Base-by-base conservation (phyloP, 2,888 invertebrate species). In the Sesamia inferens region DNA sequence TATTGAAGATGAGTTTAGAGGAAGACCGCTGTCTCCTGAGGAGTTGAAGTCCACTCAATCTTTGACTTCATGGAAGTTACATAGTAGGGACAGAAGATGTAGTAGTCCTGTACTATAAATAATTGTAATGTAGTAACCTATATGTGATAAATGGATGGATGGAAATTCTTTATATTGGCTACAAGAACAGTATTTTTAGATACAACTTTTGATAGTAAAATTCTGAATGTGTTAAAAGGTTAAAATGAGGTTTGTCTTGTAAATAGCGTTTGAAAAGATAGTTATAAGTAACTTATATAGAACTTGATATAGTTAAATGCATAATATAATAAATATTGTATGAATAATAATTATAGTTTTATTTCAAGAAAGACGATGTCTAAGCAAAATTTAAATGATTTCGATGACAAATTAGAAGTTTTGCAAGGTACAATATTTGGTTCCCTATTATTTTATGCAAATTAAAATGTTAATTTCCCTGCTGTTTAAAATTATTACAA, bases 1-100 rank as follows among this genome's bases (percentile, higher is more conserved):
- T 70, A 94, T 94, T 59, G 94, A 94, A 74, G 89, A 94, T 48
- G 94, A 93, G 80, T 92, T 94, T 68, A 87, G 92, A 83, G 93
- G 92, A 5, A 86, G 88, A 68, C 90, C 90, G 0, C 31, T 93
- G 54, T 87, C 92, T 16, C 83, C 88, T 72, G 88, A 90, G 14
- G 92, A 92, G 77, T 55, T 92, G 62, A 91, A 91, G 58, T 92
- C 92, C 0, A 88, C 88, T 48, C 89, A 91, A 76, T 92, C 92
- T 0, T 70, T 92, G 77, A 88, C 90, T 0, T 90, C 92, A 4
- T 86, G 89, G 87, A 90, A 89, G 75, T 59, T 87, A 54, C 87
- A 88, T 31, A 87, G 84, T 64, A 85, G 69, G 13, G 92, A 92
- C 48, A 87, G 91, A 24, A 86, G 91, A 63, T 92, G 90, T 71